These are phyloP conservation scores for Nasonia longicornis DNA, from an alignment of 1,140 invertebrate species.

Conservation along the genomic window DNA sequence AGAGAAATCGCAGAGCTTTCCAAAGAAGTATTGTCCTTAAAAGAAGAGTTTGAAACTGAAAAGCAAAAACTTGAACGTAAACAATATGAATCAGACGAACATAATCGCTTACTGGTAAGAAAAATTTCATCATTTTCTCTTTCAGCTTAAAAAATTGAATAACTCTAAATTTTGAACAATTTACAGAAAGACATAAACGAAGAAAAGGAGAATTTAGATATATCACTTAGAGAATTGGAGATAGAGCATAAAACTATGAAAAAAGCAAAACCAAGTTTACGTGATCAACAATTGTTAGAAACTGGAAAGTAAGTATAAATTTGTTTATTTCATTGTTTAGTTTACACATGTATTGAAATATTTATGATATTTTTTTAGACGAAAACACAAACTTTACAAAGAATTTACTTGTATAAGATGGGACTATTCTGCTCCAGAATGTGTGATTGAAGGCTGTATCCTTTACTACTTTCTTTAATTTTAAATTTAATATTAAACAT, in stretches of 20 bases:
- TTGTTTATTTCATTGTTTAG: not conserved
- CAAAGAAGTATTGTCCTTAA: conserved; percentile 29
- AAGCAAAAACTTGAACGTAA: conserved; percentile 36
- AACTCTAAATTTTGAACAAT: not conserved
- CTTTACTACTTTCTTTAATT: conserved; percentile 36
- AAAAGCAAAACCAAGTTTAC: conserved; percentile 43
- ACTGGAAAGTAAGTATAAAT: conserved; percentile 49
- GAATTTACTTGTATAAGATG: conserved; percentile 44
- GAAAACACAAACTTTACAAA: conserved; percentile 45
- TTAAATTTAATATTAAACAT: not conserved
- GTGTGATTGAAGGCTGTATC: conserved; percentile 43
- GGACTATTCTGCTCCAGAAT: conserved; percentile 39
- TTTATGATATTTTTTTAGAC: conserved; percentile 38
- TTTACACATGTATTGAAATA: not conserved
- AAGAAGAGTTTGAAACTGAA: conserved; percentile 38
- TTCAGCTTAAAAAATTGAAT: not conserved
- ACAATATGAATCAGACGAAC: conserved; percentile 21
- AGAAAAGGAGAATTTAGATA: conserved; percentile 44
- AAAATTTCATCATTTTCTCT: not conserved
- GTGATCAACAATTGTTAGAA: conserved; percentile 48
- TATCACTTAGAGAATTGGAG: conserved; percentile 44
- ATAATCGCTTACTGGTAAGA: conserved; percentile 23
- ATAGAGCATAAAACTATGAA: conserved; percentile 44
- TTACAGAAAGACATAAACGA: conserved; percentile 43
- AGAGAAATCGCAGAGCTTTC: conserved; percentile 19